Base-by-base conservation (phyloP, 2,113 vertebrate species). In the Odobenus rosmarus region DNA sequence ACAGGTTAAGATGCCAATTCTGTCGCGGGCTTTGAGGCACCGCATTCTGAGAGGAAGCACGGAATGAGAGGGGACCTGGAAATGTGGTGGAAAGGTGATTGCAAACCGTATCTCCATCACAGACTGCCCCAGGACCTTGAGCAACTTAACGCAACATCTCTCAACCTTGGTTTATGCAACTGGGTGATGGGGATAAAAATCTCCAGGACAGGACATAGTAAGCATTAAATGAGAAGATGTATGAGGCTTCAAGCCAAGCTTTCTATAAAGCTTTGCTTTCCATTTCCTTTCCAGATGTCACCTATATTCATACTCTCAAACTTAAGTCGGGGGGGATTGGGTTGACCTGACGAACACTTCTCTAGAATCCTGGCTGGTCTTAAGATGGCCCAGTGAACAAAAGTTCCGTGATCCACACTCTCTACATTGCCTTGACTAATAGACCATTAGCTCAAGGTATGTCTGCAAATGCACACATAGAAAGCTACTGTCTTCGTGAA, bases 391-490 rank as follows among this genome's bases (percentile, higher is more conserved):
- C 23, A 0, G 10, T 3, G 51, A 71, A 46, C 23, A 62, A 53
- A 88, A 64, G 7, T 55, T 31, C 85, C 18, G 4, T 10, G 2
- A 21, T 1, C 4, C n/a, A 81, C 24, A n/a, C 51, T 71, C n/a
- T 49, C 69, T 42, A 4, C 7, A 0, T 21, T 7, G 53, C n/a
- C 69, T 42, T 36, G 12, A 53, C 23, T 76, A n/a, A 77, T 0
- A 93, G 55, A 49, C 26, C 18, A 26, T 81, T 33, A 39, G 62
- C 51, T 76, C 62, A 19, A 79, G 21, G 14, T 14, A 18, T 0
- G 18, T 69, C 33, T n/a, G 49, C 93, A 92, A 59, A 76, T 2
- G 7, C 46, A 49, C 28, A 18, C 14, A 3, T 14, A 2, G 64
- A 59, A 72, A 80, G 23, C n/a, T 16, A 15, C 33, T 16, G 51